phyloP scores from a whole-genome alignment of 2,797 vertebrate species.

The Neolamprologus multifasciatus region DNA sequence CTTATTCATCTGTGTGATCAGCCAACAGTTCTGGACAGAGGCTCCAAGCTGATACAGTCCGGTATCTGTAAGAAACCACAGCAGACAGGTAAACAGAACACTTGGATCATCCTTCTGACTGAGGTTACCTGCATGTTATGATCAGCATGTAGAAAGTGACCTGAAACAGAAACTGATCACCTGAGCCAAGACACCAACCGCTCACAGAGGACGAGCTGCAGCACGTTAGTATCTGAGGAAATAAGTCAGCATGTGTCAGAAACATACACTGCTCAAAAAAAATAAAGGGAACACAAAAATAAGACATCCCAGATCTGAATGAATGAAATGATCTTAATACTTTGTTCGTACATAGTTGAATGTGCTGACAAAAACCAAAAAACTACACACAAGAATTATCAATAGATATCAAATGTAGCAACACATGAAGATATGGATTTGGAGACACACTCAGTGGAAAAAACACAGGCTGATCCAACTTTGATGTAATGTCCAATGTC shows the following conservation, averaged over 20 bases:
- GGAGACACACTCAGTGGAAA: not conserved
- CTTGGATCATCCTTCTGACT: rapidly evolving
- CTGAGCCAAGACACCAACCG: too few species aligned
- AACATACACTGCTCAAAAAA: too few species aligned
- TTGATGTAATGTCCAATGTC: not conserved
- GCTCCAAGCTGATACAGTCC: rapidly evolving
- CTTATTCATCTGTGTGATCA: rapidly evolving
- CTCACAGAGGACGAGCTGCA: not conserved
- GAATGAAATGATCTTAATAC: too few species aligned
- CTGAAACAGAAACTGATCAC: too few species aligned
- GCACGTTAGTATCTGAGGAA: not conserved
- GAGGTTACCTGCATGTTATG: rapidly evolving
- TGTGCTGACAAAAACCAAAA: too few species aligned
- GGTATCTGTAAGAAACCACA: not conserved
- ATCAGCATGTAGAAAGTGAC: not conserved
- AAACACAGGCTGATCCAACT: not conserved
- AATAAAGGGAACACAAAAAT: too few species aligned
- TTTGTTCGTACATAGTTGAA: too few species aligned
- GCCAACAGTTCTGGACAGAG: rapidly evolving
- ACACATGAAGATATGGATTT: not conserved
- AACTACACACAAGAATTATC: not conserved
- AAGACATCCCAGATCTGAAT: too few species aligned
- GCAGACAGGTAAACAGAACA: not conserved
- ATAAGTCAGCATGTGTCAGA: not conserved
- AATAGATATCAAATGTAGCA: not conserved